These are phyloP conservation scores for Peromyscus leucopus DNA, from an alignment of 2,113 vertebrate genomes.

Conservation along the genomic window DNA sequence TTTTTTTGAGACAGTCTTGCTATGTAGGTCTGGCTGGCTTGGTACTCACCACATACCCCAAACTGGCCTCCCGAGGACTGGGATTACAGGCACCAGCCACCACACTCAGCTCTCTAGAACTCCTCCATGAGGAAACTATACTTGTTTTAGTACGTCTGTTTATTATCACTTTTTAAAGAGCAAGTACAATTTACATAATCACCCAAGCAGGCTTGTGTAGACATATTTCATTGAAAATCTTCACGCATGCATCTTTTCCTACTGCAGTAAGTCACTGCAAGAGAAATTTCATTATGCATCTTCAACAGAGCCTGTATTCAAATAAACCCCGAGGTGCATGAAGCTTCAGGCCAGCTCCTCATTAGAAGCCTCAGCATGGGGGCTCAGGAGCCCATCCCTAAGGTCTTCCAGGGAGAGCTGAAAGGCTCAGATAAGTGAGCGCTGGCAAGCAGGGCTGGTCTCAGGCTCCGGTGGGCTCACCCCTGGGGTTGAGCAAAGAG, in stretches of 20 bases:
- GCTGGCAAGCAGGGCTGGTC: constrained; percentile 67
- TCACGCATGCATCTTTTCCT: constrained; percentile 16
- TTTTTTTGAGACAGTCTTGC: background rate
- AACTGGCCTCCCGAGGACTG: background rate
- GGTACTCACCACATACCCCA: background rate
- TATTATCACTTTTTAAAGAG: constrained; percentile 54
- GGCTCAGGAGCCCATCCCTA: constrained; percentile 48
- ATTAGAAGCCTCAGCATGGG: constrained; percentile 80
- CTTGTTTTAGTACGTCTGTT: constrained; percentile 12
- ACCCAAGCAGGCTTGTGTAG: constrained; percentile 2
- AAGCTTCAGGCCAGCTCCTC: constrained; percentile 71
- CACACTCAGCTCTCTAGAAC: background rate
- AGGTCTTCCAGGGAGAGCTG: constrained; percentile 78
- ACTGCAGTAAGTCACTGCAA: constrained; percentile 66
- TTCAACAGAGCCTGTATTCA: constrained; percentile 73
- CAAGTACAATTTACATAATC: constrained; percentile 54
- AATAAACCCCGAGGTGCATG: constrained; percentile 75
- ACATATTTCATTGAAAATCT: constrained; percentile 61
- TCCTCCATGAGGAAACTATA: constrained; percentile 25
- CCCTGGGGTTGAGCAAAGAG: constrained; percentile 81
- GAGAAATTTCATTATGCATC: constrained; percentile 78
- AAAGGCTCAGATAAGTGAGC: constrained; percentile 67
- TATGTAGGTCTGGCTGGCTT: background rate
- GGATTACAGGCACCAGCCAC: background rate
- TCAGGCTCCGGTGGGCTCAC: constrained; percentile 75